phyloP scores from a whole-genome alignment of 2,113 vertebrate species.

The Neolamprologus variostigma region DNA sequence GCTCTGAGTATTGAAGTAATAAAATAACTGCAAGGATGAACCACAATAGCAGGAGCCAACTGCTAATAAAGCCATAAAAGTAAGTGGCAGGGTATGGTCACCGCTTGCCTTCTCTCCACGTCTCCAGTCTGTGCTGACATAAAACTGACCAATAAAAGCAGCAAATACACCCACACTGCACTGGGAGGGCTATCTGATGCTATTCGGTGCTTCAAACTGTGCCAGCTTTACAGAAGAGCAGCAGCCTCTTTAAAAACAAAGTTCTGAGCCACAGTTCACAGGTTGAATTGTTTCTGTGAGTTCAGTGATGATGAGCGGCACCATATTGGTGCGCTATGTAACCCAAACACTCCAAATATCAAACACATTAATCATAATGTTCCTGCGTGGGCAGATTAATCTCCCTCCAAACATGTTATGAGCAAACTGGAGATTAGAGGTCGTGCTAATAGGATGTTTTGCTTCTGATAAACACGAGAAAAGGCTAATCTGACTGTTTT shows the following conservation, averaged over 20 bases:
- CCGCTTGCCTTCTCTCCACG: constrained; percentile 4
- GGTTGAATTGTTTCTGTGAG: background rate
- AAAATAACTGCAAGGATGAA: background rate
- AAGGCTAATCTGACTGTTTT: background rate
- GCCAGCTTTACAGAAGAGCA: background rate
- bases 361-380: background rate
- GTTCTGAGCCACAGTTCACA: background rate
- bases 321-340: background rate
- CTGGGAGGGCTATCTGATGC: background rate
- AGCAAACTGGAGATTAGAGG: constrained; percentile 10
- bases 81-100: background rate
- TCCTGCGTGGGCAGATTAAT: background rate
- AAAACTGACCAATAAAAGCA: background rate
- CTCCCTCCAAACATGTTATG: background rate
- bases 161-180: background rate
- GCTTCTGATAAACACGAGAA: background rate
- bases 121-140: background rate
- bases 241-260: background rate
- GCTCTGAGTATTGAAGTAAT: background rate
- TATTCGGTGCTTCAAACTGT: background rate
- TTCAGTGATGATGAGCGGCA: background rate
- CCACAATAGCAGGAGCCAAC: background rate
- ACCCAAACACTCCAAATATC: background rate
- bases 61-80: constrained; percentile 24
- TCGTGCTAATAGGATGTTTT: background rate